phyloP scores from a whole-genome alignment of 35 echinoderm and acorn worm species.

The Lytechinus pictus region DNA sequence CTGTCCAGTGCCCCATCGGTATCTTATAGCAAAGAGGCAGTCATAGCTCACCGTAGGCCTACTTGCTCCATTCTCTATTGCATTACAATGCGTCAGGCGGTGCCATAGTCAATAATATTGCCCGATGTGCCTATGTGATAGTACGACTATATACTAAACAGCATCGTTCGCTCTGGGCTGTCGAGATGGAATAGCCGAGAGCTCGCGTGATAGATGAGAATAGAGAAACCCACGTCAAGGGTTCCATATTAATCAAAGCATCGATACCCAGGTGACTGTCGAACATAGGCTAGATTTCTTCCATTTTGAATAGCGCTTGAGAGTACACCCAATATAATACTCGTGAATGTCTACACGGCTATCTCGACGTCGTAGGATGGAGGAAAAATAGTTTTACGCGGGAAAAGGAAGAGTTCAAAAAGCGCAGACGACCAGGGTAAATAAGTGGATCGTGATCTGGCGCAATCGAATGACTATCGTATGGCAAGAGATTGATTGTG shows the following conservation, averaged over 20 bases:
- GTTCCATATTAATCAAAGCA: conserved; percentile 19
- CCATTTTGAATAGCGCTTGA: not conserved
- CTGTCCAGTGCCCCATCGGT: not conserved
- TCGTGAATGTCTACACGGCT: not conserved
- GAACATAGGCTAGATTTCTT: conserved; percentile 2
- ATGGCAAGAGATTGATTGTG: not conserved
- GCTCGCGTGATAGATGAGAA: not conserved
- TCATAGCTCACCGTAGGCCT: not conserved
- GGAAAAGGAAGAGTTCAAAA: not conserved
- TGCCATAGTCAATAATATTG: not conserved
- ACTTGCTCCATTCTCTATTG: not conserved
- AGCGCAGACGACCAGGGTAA: not conserved
- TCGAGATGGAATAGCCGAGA: not conserved
- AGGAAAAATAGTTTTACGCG: not conserved
- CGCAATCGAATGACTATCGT: not conserved
- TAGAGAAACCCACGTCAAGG: not conserved
- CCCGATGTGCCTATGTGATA: not conserved
- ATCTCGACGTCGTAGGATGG: not conserved
- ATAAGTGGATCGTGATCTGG: not conserved
- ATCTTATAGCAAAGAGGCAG: not conserved
- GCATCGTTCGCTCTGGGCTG: not conserved
- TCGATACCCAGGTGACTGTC: not conserved
- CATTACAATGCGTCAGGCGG: not conserved
- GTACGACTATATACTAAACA: not conserved
- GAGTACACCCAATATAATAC: not conserved